Evolutionary conservation across 2,888 invertebrate species (phyloP), one percentile per base, ranked within the genome.

Genomic region (Conus canariensis): DNA sequence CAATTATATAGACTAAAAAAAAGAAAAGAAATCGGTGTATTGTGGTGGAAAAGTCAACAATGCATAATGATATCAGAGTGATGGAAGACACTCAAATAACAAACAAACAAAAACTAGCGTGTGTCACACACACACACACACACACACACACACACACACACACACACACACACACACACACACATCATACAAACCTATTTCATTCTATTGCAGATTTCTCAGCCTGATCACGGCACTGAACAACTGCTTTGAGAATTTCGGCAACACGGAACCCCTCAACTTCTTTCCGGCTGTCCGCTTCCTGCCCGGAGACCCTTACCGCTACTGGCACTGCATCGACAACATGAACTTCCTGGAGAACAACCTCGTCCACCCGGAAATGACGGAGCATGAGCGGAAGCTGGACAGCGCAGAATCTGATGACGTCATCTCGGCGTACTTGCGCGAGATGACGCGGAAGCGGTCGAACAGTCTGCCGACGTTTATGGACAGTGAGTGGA

Each of bases 401-500:
- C 19, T 89, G 89, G 82, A 67, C 16, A 19, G 22, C 30, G 67
- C 80, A 30, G 60, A 82, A 22, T 56, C 82, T 6, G 60, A 77
- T 77, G 89, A 89, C 85, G 89, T 89, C 85, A 58, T 89, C 8
- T 85, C 89, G 30, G 59, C 85, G 14, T 89, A 89, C 59, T 22
- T 89, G 60, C 85, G 58, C 58, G 89, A 89, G 85, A 85, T 89
- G 89, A 60, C 30, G 85, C 56, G 25, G 70, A 89, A 89, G 30
- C 70, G n/a, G 19, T 56, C 45, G 9, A 22, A 59, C 6, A 77
- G 74, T 16, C 83, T 19, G 70, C 85, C 85, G 7, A 89, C 89
- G 7, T 59, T n/a, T n/a, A 85, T 89, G 89, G 89, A 89, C 77
- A 89, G 89, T 89, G 67, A 89, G 89, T 89, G 64, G 64, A 14